phyloP scores from a whole-genome alignment of 2,888 invertebrate genomes.

The Lochmaea capreae region DNA sequence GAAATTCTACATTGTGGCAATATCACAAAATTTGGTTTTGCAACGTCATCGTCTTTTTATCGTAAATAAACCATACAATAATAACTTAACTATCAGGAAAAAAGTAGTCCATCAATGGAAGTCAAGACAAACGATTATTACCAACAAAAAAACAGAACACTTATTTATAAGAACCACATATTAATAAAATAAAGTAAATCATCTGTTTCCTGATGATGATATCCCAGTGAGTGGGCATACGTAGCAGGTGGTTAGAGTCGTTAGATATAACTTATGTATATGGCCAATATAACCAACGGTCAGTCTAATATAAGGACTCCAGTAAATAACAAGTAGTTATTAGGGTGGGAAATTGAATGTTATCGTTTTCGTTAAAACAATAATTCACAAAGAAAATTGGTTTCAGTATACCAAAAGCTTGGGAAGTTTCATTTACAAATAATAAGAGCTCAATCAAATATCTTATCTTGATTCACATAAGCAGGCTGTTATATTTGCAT shows the following conservation, averaged over 20 bases:
- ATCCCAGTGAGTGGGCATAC: constrained; percentile 47
- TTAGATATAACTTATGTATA: constrained; percentile 44
- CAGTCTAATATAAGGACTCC: constrained; percentile 32
- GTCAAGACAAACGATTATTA: constrained; percentile 24
- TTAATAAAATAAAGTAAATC: constrained; percentile 53
- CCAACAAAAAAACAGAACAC: constrained; percentile 35
- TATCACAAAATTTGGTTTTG: too few relatives aligned
- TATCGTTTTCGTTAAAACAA: neutral
- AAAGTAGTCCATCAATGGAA: constrained; percentile 4
- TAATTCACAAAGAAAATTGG: too few relatives aligned
- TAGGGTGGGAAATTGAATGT: constrained; percentile 8
- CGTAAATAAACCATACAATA: too few relatives aligned
- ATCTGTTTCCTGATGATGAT: constrained; percentile 53
- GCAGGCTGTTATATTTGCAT: too few relatives aligned
- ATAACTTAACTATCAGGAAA: neutral
- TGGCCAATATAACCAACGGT: constrained; percentile 44
- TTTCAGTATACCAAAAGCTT: too few relatives aligned
- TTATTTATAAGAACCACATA: constrained; percentile 48
- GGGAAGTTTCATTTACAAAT: too few relatives aligned
- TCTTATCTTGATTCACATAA: too few relatives aligned
- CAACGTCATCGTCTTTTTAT: too few relatives aligned
- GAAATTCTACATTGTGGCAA: too few relatives aligned
- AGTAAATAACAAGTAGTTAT: constrained; percentile 40
- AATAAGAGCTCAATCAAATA: too few relatives aligned
- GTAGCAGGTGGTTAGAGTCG: constrained; percentile 49